Conservation (phyloP, 1,140 invertebrate genomes). For the Lordiphosa collinella region DNA sequence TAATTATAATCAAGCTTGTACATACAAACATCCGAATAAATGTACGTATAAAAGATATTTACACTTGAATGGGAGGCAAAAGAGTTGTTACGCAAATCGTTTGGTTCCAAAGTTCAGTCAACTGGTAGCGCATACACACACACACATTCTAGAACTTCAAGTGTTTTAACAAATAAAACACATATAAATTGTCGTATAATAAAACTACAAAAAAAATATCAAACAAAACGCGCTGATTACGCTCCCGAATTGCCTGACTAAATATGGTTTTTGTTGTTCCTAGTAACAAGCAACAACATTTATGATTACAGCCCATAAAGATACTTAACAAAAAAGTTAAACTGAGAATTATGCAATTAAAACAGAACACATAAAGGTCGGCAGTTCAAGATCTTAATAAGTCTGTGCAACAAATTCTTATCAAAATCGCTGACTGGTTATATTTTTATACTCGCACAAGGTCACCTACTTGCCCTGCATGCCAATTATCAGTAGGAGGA, state of each 20-base stretch:
- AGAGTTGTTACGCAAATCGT: slow-evolving; percentile 2
- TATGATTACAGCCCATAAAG: not conserved
- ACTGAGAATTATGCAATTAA: slow-evolving; percentile 19
- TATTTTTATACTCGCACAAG: slow-evolving; percentile 23
- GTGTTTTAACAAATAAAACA: slow-evolving; percentile 39
- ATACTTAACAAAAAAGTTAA: slow-evolving; percentile 14
- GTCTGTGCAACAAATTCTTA: slow-evolving; percentile 5
- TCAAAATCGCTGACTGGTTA: slow-evolving; percentile 19
- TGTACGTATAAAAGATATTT: slow-evolving; percentile 6
- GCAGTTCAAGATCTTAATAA: slow-evolving; percentile 13
- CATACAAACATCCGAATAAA: slow-evolving; percentile 22
- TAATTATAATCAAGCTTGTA: slow-evolving; percentile 27
- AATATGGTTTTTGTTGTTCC: slow-evolving; percentile 13
- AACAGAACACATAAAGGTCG: slow-evolving; percentile 23
- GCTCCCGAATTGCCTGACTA: slow-evolving; percentile 22
- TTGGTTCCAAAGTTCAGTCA: slow-evolving; percentile 40
- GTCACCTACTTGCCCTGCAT: slow-evolving; percentile 29
- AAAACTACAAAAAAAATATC: slow-evolving; percentile 7
- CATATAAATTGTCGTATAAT: slow-evolving; percentile 17
- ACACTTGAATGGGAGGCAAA: slow-evolving; percentile 3
- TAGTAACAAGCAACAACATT: slow-evolving; percentile 1
- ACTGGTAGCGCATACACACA: slow-evolving; percentile 6
- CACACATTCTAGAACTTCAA: slow-evolving; percentile 5
- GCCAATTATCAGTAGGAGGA: slow-evolving; percentile 20
- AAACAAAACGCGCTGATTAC: slow-evolving; percentile 25